These are phyloP conservation scores for Loris lydekkerianus DNA, from an alignment of 2,797 vertebrate genomes.

Conservation along the genomic window DNA sequence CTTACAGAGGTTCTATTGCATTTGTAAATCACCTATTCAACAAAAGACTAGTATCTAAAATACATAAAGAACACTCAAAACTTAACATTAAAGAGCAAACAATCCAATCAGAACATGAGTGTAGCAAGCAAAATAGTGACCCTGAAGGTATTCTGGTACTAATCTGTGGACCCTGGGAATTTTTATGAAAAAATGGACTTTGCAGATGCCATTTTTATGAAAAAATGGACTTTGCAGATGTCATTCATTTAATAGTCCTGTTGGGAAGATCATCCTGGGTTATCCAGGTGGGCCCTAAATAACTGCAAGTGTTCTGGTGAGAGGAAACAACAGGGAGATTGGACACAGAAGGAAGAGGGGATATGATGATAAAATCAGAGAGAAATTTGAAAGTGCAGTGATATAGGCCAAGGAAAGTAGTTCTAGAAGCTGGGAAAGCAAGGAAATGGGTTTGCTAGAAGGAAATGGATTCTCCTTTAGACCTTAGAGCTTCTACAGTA, in stretches of 20 bases:
- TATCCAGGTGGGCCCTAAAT: background rate
- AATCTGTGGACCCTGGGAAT: background rate
- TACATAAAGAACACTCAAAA: background rate
- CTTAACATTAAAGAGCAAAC: background rate
- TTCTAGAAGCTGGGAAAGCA: background rate
- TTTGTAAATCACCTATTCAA: background rate
- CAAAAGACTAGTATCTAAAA: background rate
- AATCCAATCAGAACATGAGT: background rate
- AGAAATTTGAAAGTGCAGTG: background rate
- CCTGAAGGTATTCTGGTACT: too few species aligned
- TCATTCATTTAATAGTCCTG: background rate
- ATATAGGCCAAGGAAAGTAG: background rate
- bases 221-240: too few species aligned
- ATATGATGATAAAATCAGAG: background rate
- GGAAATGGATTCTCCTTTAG: background rate
- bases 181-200: background rate
- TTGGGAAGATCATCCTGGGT: background rate
- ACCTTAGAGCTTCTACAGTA: too few species aligned
- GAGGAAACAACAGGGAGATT: background rate
- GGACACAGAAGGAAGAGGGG: background rate
- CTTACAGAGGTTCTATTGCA: background rate
- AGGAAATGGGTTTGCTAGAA: background rate
- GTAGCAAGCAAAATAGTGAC: background rate
- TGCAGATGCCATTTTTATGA: background rate
- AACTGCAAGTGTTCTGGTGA: background rate